phyloP scores from a whole-genome alignment of 2,888 invertebrate species.

The Dyspetes luteomarginatus region DNA sequence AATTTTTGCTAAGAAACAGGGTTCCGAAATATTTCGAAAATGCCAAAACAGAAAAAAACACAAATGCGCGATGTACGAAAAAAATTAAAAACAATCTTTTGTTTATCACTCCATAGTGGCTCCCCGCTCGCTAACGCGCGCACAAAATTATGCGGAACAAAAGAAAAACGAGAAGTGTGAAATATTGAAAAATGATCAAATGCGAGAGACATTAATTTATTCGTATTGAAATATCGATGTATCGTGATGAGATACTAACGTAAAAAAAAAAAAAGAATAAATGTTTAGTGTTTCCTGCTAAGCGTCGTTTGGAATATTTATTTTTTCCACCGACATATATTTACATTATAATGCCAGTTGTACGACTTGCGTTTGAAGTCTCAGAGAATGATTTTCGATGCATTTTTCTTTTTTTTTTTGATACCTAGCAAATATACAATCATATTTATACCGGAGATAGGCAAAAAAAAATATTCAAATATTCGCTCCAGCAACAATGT shows the following conservation, averaged over 20 bases:
- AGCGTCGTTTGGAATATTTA: constrained; percentile 39
- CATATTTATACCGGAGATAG: constrained; percentile 36
- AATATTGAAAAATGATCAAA: constrained; percentile 27
- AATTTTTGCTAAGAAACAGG: constrained; percentile 60
- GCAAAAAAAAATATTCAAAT: too few species aligned
- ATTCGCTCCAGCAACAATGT: too few species aligned
- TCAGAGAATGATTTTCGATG: constrained; percentile 5
- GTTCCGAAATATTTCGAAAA: constrained; percentile 57
- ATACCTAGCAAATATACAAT: constrained; percentile 31
- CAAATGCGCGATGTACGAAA: too few species aligned
- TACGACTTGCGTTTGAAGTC: not conserved
- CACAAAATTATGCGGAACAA: constrained; percentile 42
- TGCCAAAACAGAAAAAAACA: constrained; percentile 26
- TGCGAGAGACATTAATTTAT: constrained; percentile 43
- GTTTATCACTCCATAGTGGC: constrained; percentile 23
- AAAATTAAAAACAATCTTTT: too few species aligned
- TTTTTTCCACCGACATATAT: constrained; percentile 10
- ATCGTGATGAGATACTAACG: constrained; percentile 29
- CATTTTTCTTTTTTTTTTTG: constrained; percentile 16
- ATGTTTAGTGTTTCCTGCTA: constrained; percentile 50
- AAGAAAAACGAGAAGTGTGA: not conserved
- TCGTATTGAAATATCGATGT: constrained; percentile 49
- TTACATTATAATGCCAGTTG: not conserved
- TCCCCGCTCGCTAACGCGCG: constrained; percentile 7
- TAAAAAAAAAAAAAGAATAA: constrained; percentile 40